phyloP scores from a whole-genome alignment of 2,888 invertebrate species.

The Hipparchia semele region DNA sequence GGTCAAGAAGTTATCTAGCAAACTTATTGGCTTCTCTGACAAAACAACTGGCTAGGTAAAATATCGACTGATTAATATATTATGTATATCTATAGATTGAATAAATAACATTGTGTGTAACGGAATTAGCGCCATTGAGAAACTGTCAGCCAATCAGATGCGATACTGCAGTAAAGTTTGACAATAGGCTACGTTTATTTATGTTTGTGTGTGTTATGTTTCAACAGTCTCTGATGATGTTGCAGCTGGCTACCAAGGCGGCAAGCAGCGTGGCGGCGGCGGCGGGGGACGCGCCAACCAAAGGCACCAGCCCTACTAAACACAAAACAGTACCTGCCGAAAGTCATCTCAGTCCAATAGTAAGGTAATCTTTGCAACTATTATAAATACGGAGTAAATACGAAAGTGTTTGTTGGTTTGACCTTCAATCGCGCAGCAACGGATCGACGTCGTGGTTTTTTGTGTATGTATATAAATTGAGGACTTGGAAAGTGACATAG shows the following conservation, averaged over 20 bases:
- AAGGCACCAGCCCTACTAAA: slow-evolving; percentile 94
- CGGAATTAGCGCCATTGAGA: background rate
- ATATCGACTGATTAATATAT: too few relatives aligned
- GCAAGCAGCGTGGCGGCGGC: slow-evolving; percentile 91
- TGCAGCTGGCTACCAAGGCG: slow-evolving; percentile 88
- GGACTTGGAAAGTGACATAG: too few relatives aligned
- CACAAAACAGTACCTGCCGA: slow-evolving; percentile 69
- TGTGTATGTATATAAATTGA: too few relatives aligned
- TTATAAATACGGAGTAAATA: too few relatives aligned
- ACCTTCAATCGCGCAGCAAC: too few relatives aligned
- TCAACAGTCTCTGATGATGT: slow-evolving; percentile 42
- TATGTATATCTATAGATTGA: too few relatives aligned
- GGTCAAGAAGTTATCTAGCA: too few relatives aligned
- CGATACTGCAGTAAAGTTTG: background rate
- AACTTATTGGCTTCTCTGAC: too few relatives aligned
- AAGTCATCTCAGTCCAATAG: slow-evolving; percentile 79
- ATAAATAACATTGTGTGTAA: too few relatives aligned
- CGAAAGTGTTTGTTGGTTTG: too few relatives aligned
- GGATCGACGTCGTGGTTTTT: too few relatives aligned
- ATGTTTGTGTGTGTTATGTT: slow-evolving; percentile 12
- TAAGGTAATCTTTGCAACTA: slow-evolving; percentile 56
- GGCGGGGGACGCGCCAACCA: slow-evolving; percentile 90
- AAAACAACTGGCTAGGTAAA: too few relatives aligned
- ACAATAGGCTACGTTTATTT: background rate
- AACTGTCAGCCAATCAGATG: background rate